Evolutionary conservation across 2,888 invertebrate species (phyloP).

Genomic region (Xestoiulus laeticollis): DNA sequence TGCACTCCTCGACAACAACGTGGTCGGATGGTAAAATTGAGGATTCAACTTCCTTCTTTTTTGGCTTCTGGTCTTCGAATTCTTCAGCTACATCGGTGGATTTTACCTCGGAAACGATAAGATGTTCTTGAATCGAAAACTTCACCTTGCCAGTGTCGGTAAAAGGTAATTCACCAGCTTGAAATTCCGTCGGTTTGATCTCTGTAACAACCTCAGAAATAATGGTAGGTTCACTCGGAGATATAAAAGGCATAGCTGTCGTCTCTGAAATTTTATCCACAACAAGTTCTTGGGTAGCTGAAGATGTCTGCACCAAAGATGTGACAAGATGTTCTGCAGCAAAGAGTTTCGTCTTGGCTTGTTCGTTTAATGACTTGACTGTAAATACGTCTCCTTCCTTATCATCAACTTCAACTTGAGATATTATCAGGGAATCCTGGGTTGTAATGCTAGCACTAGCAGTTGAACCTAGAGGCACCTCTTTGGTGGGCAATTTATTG

Average conservation of each 20-base stretch:
- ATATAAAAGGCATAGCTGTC: neutral
- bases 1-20: constrained; percentile 41
- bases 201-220: constrained; percentile 51
- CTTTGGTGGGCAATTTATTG: neutral
- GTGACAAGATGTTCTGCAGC: constrained; percentile 51
- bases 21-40: constrained; percentile 2
- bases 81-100: neutral
- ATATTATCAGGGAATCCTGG: constrained; percentile 51
- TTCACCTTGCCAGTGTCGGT: constrained; percentile 42
- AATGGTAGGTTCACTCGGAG: constrained; percentile 54
- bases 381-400: constrained; percentile 51
- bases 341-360: constrained; percentile 48
- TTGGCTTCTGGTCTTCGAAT: constrained; percentile 24
- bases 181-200: constrained; percentile 36
- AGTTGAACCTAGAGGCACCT: neutral
- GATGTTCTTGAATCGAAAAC: constrained; percentile 46
- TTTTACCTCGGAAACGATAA: constrained; percentile 51
- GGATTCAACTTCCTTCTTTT: neutral
- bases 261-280: constrained; percentile 47
- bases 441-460: constrained; percentile 45
- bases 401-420: constrained; percentile 47
- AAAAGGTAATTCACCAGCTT: constrained; percentile 25
- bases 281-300: constrained; percentile 45
- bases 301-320: constrained; percentile 7
- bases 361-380: neutral